Evolutionary conservation across 2,888 invertebrate genomes (phyloP), one percentile per base, ranked within the genome.

Genomic region (Drosophila infuscata): DNA sequence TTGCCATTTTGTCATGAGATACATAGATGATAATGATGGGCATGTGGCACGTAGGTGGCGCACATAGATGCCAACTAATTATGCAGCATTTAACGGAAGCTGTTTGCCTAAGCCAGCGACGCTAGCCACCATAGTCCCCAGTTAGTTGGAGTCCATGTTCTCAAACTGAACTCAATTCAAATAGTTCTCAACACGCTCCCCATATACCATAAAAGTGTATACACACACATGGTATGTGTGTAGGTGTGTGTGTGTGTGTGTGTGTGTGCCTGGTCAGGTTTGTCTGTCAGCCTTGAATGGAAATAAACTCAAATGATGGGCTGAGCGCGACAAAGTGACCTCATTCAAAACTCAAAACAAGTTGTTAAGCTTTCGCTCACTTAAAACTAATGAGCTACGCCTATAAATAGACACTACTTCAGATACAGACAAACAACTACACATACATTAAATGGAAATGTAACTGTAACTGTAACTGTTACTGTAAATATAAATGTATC

Each of bases 341-440:
- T 85, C 85, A 85, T 85, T 88, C 80, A 88, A 84, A 88, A 88
- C 89, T 88, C 87, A 87, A 83, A 89, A 88, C 87, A 88, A 88
- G 85, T 88, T 83, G 89, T 82, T 80, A 86, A 88, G 85, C 86
- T 88, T 82, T 85, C 84, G 84, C 83, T 85, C 85, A 85, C 85
- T 85, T 85, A 86, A 85, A 85, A 89, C 89, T 87, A 87, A 87
- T 87, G 87, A 87, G 87, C 81, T 78, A 76, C 82, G 81, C 79
- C 72, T 88, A 89, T 83, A 87, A 89, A 87, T 87, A 87, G 89
- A 69, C 72, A 60, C 56, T 17, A 52, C 70, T 38, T 41, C 30
- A 29, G 51, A 38, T 43, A 48, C 53, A 43, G 53, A 46, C 61
- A 67, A 32, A 20, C 70, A 56, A 3, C 64, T 41, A 61, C 61